These are phyloP conservation scores for Apodemia mormo DNA, from an alignment of 2,888 invertebrate species.

Conservation along the genomic window DNA sequence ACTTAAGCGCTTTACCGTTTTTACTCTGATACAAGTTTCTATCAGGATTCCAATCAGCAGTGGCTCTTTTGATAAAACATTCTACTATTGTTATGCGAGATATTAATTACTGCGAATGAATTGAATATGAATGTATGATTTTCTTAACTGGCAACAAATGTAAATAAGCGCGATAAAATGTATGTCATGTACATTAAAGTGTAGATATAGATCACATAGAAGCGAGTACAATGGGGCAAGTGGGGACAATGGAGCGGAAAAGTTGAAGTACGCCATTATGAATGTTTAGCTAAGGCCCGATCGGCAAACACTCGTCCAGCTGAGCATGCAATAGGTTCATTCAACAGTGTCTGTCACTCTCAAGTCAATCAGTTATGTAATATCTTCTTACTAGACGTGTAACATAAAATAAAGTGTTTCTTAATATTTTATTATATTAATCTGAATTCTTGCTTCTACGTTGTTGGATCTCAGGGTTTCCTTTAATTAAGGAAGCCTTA, in stretches of 20 bases:
- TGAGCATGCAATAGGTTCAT: not conserved
- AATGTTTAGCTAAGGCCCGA: slow-evolving; percentile 43
- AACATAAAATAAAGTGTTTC: not conserved
- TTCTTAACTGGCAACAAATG: not conserved
- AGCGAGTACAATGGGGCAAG: slow-evolving; percentile 19
- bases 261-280: slow-evolving; percentile 51
- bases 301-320: slow-evolving; percentile 40
- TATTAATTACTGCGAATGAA: not conserved
- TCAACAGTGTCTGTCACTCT: not conserved
- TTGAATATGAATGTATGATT: not conserved
- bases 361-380: not conserved
- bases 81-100: not conserved
- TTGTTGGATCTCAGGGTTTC: too few relatives aligned
- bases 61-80: not conserved
- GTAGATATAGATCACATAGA: slow-evolving; percentile 2
- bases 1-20: too few relatives aligned
- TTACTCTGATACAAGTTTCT: not conserved
- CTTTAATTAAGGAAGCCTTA: too few relatives aligned
- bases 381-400: not conserved
- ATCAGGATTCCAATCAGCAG: not conserved
- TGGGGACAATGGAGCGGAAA: slow-evolving; percentile 49
- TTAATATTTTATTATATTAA: not conserved
- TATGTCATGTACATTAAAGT: not conserved
- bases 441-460: not conserved
- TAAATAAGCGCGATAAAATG: too few relatives aligned